These are phyloP conservation scores for Netelia inedita DNA, from an alignment of 2,888 invertebrate species.

Conservation along the genomic window DNA sequence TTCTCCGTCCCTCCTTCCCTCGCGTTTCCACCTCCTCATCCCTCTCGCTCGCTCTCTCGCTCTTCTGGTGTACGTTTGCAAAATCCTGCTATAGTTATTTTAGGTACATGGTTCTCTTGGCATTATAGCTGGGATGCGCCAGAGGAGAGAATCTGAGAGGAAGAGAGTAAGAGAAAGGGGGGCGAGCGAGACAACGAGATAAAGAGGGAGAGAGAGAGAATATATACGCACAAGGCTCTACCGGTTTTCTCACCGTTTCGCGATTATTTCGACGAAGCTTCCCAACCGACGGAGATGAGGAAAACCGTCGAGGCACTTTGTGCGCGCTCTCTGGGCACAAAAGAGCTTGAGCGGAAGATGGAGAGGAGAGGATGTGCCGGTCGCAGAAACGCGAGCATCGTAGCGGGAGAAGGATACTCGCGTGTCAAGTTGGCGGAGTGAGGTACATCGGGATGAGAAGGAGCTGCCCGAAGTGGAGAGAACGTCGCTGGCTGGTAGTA, in stretches of 20 bases:
- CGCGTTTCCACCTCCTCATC: conserved; percentile 10
- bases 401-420: conserved; percentile 14
- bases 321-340: not conserved
- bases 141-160: not conserved
- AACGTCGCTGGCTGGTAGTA: conserved; percentile 19
- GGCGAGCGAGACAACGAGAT: not conserved
- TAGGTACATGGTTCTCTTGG: conserved; percentile 12
- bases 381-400: conserved; percentile 46
- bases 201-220: conserved; percentile 8
- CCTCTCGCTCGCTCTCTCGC: conserved; percentile 31
- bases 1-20: conserved; percentile 33
- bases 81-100: conserved; percentile 35
- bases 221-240: not conserved
- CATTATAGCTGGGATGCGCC: not conserved
- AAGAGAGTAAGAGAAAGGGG: conserved; percentile 29
- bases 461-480: conserved; percentile 51
- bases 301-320: conserved; percentile 38
- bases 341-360: conserved; percentile 30
- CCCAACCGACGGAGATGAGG: conserved; percentile 59
- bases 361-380: conserved; percentile 36
- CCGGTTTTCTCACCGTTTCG: conserved; percentile 58
- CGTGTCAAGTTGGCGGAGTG: conserved; percentile 25
- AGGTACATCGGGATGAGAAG: conserved; percentile 19
- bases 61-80: conserved; percentile 22
- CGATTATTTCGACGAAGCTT: conserved; percentile 69